These are phyloP conservation scores for Amphipoea lucens DNA, from an alignment of 2,888 invertebrate genomes.

Conservation along the genomic window DNA sequence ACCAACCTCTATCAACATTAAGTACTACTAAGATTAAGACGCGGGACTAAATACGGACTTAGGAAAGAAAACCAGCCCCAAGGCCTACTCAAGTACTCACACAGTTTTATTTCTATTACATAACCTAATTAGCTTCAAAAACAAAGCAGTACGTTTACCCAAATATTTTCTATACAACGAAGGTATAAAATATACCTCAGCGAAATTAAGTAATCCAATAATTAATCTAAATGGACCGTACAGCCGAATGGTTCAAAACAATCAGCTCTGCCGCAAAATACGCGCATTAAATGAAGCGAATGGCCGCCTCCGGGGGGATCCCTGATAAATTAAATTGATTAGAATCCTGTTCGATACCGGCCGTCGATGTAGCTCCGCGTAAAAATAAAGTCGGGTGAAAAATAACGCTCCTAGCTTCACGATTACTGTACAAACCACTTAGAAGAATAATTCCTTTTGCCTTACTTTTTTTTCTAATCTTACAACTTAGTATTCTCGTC, in stretches of 20 bases:
- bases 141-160: slow-evolving; percentile 58
- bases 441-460: slow-evolving; percentile 70
- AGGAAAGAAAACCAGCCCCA: slow-evolving; percentile 49
- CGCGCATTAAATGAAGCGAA: slow-evolving; percentile 91
- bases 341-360: slow-evolving; percentile 89
- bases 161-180: slow-evolving; percentile 70
- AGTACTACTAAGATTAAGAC: slow-evolving; percentile 61
- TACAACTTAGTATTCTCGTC: slow-evolving; percentile 23
- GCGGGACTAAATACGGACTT: slow-evolving; percentile 55
- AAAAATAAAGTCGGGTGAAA: slow-evolving; percentile 89
- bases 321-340: slow-evolving; percentile 91
- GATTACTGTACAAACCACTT: slow-evolving; percentile 77
- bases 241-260: slow-evolving; percentile 90
- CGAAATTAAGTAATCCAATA: slow-evolving; percentile 90
- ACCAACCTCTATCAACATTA: slow-evolving; percentile 56
- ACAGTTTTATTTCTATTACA: slow-evolving; percentile 54
- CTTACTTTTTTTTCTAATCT: slow-evolving; percentile 48
- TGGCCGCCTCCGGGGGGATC: slow-evolving; percentile 89
- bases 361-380: slow-evolving; percentile 85
- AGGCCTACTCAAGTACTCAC: slow-evolving; percentile 45
- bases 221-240: slow-evolving; percentile 91
- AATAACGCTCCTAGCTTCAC: slow-evolving; percentile 81
- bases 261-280: slow-evolving; percentile 90
- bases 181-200: slow-evolving; percentile 82
- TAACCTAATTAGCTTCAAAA: slow-evolving; percentile 63